phyloP scores from a whole-genome alignment of 1,140 invertebrate species.

The Pseudomyrmex cubaensis region DNA sequence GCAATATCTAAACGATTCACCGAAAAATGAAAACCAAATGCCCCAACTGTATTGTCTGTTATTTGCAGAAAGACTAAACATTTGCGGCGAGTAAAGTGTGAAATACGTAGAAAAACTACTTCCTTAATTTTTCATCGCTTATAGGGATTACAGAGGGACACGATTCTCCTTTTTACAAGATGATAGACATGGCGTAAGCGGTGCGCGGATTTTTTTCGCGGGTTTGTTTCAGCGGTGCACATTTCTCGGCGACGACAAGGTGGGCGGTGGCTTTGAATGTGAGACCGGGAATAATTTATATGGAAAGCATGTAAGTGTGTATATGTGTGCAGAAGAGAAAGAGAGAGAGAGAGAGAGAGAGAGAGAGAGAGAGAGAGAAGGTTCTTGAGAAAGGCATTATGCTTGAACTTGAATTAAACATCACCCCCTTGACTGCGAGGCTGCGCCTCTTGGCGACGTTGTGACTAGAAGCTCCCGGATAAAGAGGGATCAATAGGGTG shows the following conservation, averaged over 20 bases:
- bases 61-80: constrained; percentile 4
- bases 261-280: constrained; percentile 63
- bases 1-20: not conserved
- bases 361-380: constrained; percentile 27
- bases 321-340: not conserved
- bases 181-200: constrained; percentile 59
- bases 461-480: constrained; percentile 73
- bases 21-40: constrained; percentile 13
- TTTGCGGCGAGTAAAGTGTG: constrained; percentile 20
- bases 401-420: constrained; percentile 77
- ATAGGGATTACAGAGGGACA: constrained; percentile 5
- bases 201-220: constrained; percentile 72
- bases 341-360: constrained; percentile 38
- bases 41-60: not conserved
- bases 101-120: constrained; percentile 48
- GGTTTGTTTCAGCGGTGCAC: constrained; percentile 64
- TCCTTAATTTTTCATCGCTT: constrained; percentile 66
- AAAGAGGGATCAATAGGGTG: constrained; percentile 73
- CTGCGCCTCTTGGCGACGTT: constrained; percentile 75
- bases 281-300: constrained; percentile 74
- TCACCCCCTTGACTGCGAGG: constrained; percentile 71
- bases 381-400: constrained; percentile 75
- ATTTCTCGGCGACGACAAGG: constrained; percentile 52
- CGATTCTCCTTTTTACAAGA: constrained; percentile 49
- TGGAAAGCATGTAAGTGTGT: constrained; percentile 50